These are phyloP conservation scores for Jacana jacana DNA, from an alignment of 2,113 vertebrate species.

Conservation along the genomic window DNA sequence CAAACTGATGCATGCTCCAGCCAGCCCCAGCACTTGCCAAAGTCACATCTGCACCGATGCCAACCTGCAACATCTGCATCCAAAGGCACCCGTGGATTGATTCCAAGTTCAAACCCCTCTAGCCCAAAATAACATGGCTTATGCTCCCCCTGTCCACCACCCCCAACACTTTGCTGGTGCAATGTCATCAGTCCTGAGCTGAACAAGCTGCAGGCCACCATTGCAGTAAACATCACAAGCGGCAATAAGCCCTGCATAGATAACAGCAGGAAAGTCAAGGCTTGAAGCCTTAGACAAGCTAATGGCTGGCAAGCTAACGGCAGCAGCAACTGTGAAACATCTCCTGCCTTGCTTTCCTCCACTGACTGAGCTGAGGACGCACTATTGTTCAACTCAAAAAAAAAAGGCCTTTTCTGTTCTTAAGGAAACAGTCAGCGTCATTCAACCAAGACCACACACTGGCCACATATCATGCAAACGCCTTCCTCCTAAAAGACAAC, in stretches of 20 bases:
- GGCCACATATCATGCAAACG: neutral
- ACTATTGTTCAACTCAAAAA: neutral
- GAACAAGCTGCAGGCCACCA: neutral
- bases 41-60: fast-evolving
- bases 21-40: fast-evolving
- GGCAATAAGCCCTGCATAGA: neutral
- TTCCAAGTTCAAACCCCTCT: neutral
- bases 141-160: fast-evolving
- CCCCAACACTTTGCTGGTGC: neutral
- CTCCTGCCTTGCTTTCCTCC: neutral
- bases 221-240: neutral
- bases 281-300: neutral
- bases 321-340: neutral
- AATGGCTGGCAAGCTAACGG: neutral
- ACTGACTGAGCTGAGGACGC: fast-evolving
- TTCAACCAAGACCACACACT: neutral
- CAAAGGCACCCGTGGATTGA: fast-evolving
- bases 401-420: neutral
- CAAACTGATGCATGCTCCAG: neutral
- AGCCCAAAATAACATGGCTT: fast-evolving
- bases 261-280: neutral
- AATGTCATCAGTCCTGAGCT: neutral
- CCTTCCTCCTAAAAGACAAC: neutral
- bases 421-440: neutral
- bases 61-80: neutral